These are phyloP conservation scores for Timema cristinae DNA, from an alignment of 2,888 invertebrate species.

Conservation along the genomic window DNA sequence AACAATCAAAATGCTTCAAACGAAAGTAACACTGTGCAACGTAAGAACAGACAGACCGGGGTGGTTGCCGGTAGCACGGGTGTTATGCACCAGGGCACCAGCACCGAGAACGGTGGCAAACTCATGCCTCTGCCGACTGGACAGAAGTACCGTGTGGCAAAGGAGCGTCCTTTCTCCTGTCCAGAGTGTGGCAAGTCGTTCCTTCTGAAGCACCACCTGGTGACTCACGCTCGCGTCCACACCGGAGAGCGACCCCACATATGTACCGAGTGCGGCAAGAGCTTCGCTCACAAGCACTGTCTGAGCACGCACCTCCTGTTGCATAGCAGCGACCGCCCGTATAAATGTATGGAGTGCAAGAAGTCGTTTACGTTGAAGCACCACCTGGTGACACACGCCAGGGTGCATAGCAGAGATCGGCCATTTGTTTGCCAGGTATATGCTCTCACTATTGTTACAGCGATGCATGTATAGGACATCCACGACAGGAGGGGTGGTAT, in stretches of 20 bases:
- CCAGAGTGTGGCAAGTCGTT: conserved; percentile 40
- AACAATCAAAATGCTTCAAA: conserved; percentile 12
- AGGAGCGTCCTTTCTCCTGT: conserved; percentile 39
- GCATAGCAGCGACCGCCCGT: conserved; percentile 77
- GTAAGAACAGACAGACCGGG: conserved; percentile 21
- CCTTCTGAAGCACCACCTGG: conserved; percentile 44
- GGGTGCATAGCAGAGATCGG: conserved; percentile 74
- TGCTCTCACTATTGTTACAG: no score
- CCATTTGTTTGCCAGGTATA: conserved; percentile 67
- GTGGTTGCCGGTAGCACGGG: conserved; percentile 5
- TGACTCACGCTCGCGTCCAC: conserved; percentile 77
- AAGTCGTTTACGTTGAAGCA: conserved; percentile 83
- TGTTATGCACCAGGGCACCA: not conserved
- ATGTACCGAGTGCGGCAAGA: conserved; percentile 74
- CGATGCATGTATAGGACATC: no score
- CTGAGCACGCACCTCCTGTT: conserved; percentile 76
- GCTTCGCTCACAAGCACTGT: conserved; percentile 78
- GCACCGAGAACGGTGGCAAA: conserved; percentile 10
- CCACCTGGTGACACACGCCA: conserved; percentile 74
- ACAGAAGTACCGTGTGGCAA: conserved; percentile 30
- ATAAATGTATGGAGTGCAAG: conserved; percentile 79
- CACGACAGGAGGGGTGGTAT: no score
- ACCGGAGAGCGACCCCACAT: conserved; percentile 73
- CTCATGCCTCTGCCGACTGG: conserved; percentile 2
- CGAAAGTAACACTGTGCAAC: conserved; percentile 16